A percentile compares a stretch with the other conserved stretches of the same genome.
Conservation (phyloP, 1,140 invertebrate genomes). For the Hormaphis cornu region DNA sequence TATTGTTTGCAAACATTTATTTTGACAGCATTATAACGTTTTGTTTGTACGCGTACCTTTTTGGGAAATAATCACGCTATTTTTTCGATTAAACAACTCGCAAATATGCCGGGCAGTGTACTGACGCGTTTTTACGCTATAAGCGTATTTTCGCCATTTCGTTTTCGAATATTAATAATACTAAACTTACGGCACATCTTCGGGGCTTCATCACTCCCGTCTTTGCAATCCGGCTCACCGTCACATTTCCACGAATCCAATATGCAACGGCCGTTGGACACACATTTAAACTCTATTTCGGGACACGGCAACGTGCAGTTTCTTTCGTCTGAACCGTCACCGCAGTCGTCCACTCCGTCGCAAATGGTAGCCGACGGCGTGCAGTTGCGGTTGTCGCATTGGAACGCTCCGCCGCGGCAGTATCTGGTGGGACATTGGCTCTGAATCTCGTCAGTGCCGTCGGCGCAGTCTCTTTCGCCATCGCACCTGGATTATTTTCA, state of each 20-base stretch:
- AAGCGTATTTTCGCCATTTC: too few relatives aligned
- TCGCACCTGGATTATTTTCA: conserved; percentile 61
- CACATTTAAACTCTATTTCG: conserved; percentile 88
- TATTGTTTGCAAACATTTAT: too few relatives aligned
- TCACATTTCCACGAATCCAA: conserved; percentile 92
- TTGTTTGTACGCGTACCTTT: too few relatives aligned
- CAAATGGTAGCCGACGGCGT: conserved; percentile 85
- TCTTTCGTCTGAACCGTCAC: conserved; percentile 48
- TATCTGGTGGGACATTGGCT: conserved; percentile 63
- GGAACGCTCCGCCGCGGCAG: conserved; percentile 81
- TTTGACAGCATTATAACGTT: too few relatives aligned
- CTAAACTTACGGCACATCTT: conserved; percentile 63
- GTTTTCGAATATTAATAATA: neutral
- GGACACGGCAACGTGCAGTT: conserved; percentile 76
- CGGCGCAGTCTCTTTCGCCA: conserved; percentile 77
- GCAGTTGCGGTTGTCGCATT: conserved; percentile 87
- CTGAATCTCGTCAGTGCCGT: conserved; percentile 80
- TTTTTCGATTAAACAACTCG: too few relatives aligned
- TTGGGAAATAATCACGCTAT: too few relatives aligned
- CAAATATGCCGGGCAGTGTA: conserved; percentile 91
- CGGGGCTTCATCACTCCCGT: conserved; percentile 86
- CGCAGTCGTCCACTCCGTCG: conserved; percentile 83
- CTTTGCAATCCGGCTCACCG: conserved; percentile 87
- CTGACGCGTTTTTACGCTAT: conserved; percentile 68
- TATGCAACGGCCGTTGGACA: conserved; percentile 81